Evolutionary conservation across 2,113 vertebrate genomes (phyloP), one percentile per base, ranked within the genome.

Genomic region (Triplophysa dalaica): DNA sequence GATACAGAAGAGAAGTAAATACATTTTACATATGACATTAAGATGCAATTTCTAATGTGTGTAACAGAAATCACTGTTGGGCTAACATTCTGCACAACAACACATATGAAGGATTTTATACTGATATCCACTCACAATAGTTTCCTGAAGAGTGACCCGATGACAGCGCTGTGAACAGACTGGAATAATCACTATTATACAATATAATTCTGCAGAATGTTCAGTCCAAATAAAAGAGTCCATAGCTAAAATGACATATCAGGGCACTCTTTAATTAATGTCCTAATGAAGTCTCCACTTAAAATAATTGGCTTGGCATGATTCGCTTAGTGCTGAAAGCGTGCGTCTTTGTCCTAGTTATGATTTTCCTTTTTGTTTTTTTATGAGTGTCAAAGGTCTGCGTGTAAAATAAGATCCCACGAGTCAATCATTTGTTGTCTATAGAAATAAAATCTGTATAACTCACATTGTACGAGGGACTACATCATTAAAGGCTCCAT

Each of bases 231-330:
- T 33, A 73, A 75, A 78, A 78, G 14, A 78, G 22, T 56, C 29
- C 22, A 26, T 58, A 24, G 65, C 63, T 63, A 68, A 68, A n/a
- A 58, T 78, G 76, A 68, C 65, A 60, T 68, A 67, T 78, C 64
- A 78, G 76, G 76, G 50, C 52, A 58, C 76, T 68, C 26, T 78
- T 66, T 58, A 56, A 60, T 56, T 58, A 68, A 69, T 78, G 63
- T 68, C 65, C 60, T 78, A 68, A 68, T 78, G 11, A 66, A 78
- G 63, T 78, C 65, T 56, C 76, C 76, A 78, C 48, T 67, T 78
- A 68, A 68, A 66, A 75, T 75, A 66, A 78, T 56, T 78, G 52
- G 76, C 54, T 67, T 78, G 64, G 76, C 64, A 58, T 60, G 48
- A 78, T 43, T 78, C 50, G 3, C 54, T 58, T 60, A 68, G 21